Percentiles rank a stretch among this genome's conserved stretches.
Conservation (phyloP, 2,113 vertebrate species). For the Chlamydotis undulata region DNA sequence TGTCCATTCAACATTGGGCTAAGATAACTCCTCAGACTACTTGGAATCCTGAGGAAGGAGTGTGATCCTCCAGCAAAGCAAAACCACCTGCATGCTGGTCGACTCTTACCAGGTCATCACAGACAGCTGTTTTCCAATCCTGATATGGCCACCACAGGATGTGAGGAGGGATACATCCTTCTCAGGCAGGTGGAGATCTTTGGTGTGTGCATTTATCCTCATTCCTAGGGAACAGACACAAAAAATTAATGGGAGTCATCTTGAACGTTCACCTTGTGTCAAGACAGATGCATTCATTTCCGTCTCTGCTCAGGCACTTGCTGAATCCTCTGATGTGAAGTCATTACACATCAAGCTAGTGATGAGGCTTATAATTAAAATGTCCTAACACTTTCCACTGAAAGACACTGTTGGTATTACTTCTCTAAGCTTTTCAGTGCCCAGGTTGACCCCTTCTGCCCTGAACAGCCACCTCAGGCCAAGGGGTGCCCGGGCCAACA, state of each 20-base stretch:
- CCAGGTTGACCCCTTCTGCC: background rate
- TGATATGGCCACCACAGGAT: background rate
- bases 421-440: background rate
- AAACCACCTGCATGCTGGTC: background rate
- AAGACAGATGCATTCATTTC: background rate
- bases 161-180: background rate
- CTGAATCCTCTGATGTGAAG: background rate
- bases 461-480: background rate
- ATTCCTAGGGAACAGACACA: fast-evolving
- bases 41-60: background rate
- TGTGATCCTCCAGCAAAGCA: background rate
- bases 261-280: background rate
- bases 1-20: background rate
- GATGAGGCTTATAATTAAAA: background rate
- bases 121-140: background rate
- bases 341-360: background rate
- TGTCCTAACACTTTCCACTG: background rate
- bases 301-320: background rate
- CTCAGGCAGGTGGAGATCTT: background rate
- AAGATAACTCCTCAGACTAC: background rate
- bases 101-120: background rate
- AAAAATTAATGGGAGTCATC: background rate
- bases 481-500: background rate
- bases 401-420: background rate
- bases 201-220: background rate